These are phyloP conservation scores for Oreochromis mossambicus DNA, from an alignment of 2,797 vertebrate species.

Conservation along the genomic window DNA sequence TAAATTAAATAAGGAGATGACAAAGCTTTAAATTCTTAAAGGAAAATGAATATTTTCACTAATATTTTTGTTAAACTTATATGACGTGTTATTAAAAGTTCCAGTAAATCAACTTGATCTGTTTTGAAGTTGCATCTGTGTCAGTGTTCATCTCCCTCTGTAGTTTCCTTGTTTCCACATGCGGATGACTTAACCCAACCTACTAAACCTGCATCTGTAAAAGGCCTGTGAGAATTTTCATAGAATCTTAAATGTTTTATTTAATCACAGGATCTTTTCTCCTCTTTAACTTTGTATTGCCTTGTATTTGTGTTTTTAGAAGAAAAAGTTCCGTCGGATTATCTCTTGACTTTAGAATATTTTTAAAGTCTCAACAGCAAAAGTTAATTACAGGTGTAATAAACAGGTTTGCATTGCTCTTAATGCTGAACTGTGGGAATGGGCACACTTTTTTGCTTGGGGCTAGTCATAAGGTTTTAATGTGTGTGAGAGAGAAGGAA, in stretches of 20 bases:
- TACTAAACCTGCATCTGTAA: background rate
- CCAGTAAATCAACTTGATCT: background rate
- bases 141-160: background rate
- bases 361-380: background rate
- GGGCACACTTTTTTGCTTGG: background rate
- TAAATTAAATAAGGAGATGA: background rate
- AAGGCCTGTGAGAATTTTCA: background rate
- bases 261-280: background rate
- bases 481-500: slow-evolving; percentile 1
- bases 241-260: background rate
- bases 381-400: background rate
- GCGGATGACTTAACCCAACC: background rate
- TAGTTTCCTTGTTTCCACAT: background rate
- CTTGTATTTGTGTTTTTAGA: background rate
- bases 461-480: slow-evolving; percentile 7
- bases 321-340: background rate
- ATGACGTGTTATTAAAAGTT: background rate
- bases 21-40: background rate
- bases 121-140: background rate
- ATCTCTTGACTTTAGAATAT: background rate
- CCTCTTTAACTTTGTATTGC: background rate
- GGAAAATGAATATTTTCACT: background rate
- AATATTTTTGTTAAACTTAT: background rate
- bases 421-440: slow-evolving; percentile 4
- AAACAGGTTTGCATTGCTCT: background rate